A percentile compares a stretch with the other conserved stretches of the same genome.
Evolutionary conservation across 2,797 vertebrate genomes (phyloP).

Genomic region (Dermochelys coriacea): DNA sequence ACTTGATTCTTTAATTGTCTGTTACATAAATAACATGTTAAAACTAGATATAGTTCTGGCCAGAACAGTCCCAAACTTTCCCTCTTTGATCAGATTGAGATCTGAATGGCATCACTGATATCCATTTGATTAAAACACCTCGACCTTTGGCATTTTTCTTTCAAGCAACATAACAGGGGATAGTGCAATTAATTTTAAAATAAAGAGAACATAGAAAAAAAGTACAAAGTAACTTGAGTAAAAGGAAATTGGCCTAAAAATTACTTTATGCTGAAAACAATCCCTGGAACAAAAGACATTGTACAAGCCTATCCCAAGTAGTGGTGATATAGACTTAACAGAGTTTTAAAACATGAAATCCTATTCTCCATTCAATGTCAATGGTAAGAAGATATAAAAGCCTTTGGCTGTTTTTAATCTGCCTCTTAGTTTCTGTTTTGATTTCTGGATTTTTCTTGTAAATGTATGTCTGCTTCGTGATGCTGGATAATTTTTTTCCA

Average conservation of each 20-base stretch:
- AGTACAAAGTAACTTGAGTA: not conserved
- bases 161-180: not conserved
- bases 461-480: not conserved
- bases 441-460: not conserved
- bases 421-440: slow-evolving; percentile 16
- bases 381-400: not conserved
- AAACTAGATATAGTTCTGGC: not conserved
- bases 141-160: not conserved
- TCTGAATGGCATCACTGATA: not conserved
- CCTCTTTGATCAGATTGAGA: not conserved
- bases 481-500: not conserved
- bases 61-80: not conserved
- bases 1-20: not conserved
- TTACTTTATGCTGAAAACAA: not conserved
- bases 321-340: not conserved
- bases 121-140: not conserved
- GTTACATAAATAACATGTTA: not conserved
- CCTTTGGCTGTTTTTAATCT: not conserved
- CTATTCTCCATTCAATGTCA: not conserved
- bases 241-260: not conserved
- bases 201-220: rapidly evolving
- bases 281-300: not conserved
- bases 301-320: not conserved
- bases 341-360: not conserved
- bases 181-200: not conserved